Conservation (phyloP, 2,888 invertebrate genomes). For the Pinctada fucata region DNA sequence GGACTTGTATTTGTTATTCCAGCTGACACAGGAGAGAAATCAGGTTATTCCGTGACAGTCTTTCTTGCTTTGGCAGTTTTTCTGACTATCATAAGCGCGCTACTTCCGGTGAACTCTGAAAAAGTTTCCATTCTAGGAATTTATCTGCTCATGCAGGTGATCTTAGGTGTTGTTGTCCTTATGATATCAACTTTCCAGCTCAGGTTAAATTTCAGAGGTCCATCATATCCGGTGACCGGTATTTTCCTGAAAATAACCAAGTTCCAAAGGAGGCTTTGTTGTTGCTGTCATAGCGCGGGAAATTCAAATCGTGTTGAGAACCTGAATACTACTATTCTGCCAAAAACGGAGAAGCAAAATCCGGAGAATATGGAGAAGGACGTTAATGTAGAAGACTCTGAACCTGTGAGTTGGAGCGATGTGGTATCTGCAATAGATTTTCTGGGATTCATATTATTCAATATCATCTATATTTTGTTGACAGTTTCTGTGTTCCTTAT, state of each 20-base stretch:
- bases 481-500: too few relatives aligned
- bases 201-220: slow-evolving; percentile 10
- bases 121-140: slow-evolving; percentile 6
- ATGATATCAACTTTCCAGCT: slow-evolving; percentile 17
- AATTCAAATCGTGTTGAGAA: too few relatives aligned
- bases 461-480: too few relatives aligned
- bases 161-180: background rate
- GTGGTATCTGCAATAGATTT: slow-evolving; percentile 48
- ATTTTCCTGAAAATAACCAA: background rate
- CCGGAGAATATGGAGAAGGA: too few relatives aligned
- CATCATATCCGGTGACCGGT: background rate
- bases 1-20: slow-evolving; percentile 28
- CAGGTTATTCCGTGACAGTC: slow-evolving; percentile 27
- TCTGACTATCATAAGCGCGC: slow-evolving; percentile 25
- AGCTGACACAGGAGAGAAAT: slow-evolving; percentile 35
- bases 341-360: too few relatives aligned
- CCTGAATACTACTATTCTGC: too few relatives aligned
- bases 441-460: slow-evolving; percentile 32
- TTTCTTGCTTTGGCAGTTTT: slow-evolving; percentile 34
- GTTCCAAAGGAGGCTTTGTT: slow-evolving; percentile 1
- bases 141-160: slow-evolving; percentile 3
- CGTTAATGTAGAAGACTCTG: too few relatives aligned
- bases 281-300: background rate
- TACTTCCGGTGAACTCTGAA: slow-evolving; percentile 25
- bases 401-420: slow-evolving; percentile 43